Conservation (phyloP, 2,797 vertebrate genomes). For the Lates japonicus region DNA sequence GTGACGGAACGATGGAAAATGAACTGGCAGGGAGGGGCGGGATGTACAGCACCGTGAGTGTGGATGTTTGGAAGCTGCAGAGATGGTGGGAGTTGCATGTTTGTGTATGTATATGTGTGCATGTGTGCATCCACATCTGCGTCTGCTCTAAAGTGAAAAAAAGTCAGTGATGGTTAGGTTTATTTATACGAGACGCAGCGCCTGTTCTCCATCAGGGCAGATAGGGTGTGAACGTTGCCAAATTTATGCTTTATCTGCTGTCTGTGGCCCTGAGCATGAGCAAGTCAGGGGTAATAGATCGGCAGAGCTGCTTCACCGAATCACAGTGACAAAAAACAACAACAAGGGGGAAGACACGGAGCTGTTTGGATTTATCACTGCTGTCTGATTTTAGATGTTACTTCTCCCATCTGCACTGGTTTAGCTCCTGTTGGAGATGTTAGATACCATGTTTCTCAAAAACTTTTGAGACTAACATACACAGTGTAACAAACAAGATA, state of each 20-base stretch:
- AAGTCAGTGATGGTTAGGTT: conserved; percentile 28
- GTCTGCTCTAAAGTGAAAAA: conserved; percentile 55
- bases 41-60: conserved; percentile 1
- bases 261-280: conserved; percentile 45
- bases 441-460: conserved; percentile 28
- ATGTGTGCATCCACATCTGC: conserved; percentile 50
- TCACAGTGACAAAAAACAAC: conserved; percentile 52
- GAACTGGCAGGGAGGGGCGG: background rate
- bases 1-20: conserved; percentile 66
- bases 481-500: conserved; percentile 36
- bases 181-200: conserved; percentile 51
- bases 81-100: conserved; percentile 22
- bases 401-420: conserved; percentile 6
- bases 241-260: conserved; percentile 65
- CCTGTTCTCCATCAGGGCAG: conserved; percentile 67
- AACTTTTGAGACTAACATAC: conserved; percentile 27
- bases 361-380: conserved; percentile 42
- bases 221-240: conserved; percentile 53
- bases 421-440: conserved; percentile 43
- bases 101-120: background rate
- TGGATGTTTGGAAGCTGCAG: conserved; percentile 35
- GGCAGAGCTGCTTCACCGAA: conserved; percentile 36
- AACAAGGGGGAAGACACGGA: background rate
- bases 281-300: conserved; percentile 47
- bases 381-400: conserved; percentile 44